phyloP scores from a whole-genome alignment of 2,888 invertebrate species.

The Drosophila pseudotakahashii region DNA sequence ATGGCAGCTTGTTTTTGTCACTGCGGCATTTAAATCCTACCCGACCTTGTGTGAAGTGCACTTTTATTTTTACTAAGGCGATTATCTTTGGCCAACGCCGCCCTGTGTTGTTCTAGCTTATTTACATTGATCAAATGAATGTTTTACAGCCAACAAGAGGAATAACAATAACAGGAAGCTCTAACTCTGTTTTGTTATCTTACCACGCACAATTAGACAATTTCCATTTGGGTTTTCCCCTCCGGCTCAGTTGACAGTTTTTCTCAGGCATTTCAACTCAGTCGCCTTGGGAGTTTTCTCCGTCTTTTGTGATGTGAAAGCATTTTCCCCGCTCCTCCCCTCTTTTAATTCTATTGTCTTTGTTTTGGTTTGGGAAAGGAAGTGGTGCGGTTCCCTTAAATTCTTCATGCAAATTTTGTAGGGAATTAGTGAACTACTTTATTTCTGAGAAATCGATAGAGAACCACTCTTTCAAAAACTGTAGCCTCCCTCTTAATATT shows the following conservation, averaged over 20 bases:
- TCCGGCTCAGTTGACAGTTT: constrained; percentile 43
- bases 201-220: constrained; percentile 79
- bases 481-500: constrained; percentile 1
- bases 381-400: neutral
- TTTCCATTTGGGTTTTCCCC: constrained; percentile 58
- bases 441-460: neutral
- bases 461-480: too few relatives aligned
- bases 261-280: constrained; percentile 37
- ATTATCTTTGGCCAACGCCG: constrained; percentile 55
- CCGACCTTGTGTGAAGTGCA: constrained; percentile 60
- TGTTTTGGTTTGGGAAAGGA: constrained; percentile 29
- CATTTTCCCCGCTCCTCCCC: constrained; percentile 46
- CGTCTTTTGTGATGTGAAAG: constrained; percentile 59
- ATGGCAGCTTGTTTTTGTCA: constrained; percentile 74
- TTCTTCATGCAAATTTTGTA: constrained; percentile 4
- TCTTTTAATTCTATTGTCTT: constrained; percentile 58
- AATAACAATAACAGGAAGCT: constrained; percentile 75
- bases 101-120: constrained; percentile 61
- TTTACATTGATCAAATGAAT: constrained; percentile 77
- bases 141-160: constrained; percentile 51
- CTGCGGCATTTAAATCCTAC: constrained; percentile 64
- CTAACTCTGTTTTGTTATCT: constrained; percentile 72
- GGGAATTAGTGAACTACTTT: neutral
- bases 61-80: constrained; percentile 67
- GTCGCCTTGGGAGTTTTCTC: constrained; percentile 56